A percentile compares a stretch with the other conserved stretches of the same genome.
Conservation (phyloP, 2,113 vertebrate species). For the Leptocoma aspasia region DNA sequence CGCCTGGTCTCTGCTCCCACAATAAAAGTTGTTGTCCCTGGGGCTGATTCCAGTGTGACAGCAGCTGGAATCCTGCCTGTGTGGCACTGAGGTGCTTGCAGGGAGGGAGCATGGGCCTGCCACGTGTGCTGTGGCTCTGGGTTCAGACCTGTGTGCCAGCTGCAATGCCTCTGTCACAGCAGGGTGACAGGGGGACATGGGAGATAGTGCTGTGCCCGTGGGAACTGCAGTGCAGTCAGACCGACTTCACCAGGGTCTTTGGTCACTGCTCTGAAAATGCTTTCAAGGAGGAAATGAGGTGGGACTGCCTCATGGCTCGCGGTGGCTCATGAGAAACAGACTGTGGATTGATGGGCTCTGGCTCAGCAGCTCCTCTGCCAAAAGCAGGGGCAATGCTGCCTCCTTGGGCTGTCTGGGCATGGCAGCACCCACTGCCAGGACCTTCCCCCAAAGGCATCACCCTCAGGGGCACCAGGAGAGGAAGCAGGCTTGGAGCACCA, state of each 20-base stretch:
- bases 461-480: neutral
- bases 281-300: neutral
- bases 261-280: neutral
- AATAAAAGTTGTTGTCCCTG: fast-evolving
- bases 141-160: fast-evolving
- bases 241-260: neutral
- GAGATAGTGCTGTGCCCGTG: fast-evolving
- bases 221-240: neutral
- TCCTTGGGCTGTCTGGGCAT: fast-evolving
- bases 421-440: fast-evolving
- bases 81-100: fast-evolving
- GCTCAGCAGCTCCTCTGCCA: neutral
- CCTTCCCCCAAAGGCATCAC: neutral
- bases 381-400: neutral
- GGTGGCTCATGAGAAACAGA: fast-evolving
- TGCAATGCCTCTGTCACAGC: neutral
- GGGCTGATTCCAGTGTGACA: fast-evolving
- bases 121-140: fast-evolving
- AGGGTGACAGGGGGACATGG: fast-evolving
- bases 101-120: fast-evolving
- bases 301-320: fast-evolving
- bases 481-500: neutral
- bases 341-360: neutral
- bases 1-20: fast-evolving
- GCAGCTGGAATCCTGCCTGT: neutral